Conservation (phyloP, 2,888 invertebrate genomes). For the Diogma glabrata region DNA sequence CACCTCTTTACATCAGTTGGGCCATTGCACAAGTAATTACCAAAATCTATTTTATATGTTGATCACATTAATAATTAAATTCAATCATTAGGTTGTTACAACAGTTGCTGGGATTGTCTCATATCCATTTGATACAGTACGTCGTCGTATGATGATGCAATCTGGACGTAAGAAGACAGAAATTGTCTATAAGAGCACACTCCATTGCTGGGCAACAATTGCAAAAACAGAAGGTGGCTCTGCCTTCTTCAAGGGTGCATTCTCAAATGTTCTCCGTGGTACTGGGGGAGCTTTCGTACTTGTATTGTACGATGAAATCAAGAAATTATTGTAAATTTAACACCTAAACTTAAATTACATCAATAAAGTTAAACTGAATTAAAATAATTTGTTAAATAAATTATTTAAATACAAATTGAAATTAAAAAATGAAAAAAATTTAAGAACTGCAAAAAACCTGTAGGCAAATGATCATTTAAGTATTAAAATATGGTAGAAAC, state of each 20-base stretch:
- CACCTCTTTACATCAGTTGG: constrained; percentile 86
- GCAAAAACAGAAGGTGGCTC: constrained; percentile 65
- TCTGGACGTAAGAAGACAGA: constrained; percentile 75
- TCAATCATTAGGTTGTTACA: constrained; percentile 43
- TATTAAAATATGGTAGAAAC: too few species aligned
- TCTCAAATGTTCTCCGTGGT: constrained; percentile 88
- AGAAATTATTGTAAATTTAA: constrained; percentile 49
- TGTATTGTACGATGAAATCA: constrained; percentile 84
- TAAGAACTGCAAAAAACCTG: too few species aligned
- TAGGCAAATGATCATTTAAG: too few species aligned
- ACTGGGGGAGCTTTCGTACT: constrained; percentile 91
- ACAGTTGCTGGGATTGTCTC: constrained; percentile 87
- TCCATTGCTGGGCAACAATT: constrained; percentile 86
- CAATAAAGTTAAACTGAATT: too few species aligned
- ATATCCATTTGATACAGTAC: constrained; percentile 92
- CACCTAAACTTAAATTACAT: too few species aligned
- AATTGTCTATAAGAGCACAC: constrained; percentile 78
- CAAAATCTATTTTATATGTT: neutral
- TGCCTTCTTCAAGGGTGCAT: constrained; percentile 95
- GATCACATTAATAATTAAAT: neutral
- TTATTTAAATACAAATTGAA: too few species aligned
- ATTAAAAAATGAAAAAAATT: too few species aligned
- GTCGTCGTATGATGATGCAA: constrained; percentile 99
- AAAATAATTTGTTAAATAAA: too few species aligned
- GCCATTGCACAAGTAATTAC: constrained; percentile 72